Evolutionary conservation across 2,797 vertebrate genomes (phyloP).

Genomic region (Cynopterus sphinx): DNA sequence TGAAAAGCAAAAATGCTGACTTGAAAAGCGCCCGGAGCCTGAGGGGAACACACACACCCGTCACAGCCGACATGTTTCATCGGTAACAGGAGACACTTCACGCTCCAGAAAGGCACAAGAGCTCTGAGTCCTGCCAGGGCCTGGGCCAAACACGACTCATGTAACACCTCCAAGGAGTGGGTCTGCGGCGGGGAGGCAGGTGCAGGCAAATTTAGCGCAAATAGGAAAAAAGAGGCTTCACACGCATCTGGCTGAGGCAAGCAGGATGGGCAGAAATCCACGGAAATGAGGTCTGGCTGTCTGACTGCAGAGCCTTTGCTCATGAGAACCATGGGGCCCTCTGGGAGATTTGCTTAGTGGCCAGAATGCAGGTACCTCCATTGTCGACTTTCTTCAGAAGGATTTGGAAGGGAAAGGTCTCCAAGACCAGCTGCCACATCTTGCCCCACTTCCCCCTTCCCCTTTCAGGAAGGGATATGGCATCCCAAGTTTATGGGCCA

Average conservation of each 20-base stretch:
- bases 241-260: neutral
- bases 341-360: neutral
- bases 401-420: neutral
- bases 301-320: neutral
- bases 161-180: conserved; percentile 9
- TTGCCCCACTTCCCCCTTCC: neutral
- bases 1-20: neutral
- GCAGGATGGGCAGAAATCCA: neutral
- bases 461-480: neutral
- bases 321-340: neutral
- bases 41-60: fast-evolving
- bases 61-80: neutral
- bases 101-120: neutral
- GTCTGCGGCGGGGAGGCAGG: neutral
- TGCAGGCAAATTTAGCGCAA: neutral
- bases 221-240: neutral
- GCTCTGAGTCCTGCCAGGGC: neutral
- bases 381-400: neutral
- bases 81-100: neutral
- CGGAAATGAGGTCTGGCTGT: neutral
- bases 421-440: neutral
- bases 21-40: neutral
- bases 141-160: neutral
- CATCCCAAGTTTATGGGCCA: neutral
- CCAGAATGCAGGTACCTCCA: neutral